Percentiles rank a stretch among this genome's conserved stretches.
phyloP scores from a whole-genome alignment of 2,888 invertebrate genomes.

The Leptopilina myrica region DNA sequence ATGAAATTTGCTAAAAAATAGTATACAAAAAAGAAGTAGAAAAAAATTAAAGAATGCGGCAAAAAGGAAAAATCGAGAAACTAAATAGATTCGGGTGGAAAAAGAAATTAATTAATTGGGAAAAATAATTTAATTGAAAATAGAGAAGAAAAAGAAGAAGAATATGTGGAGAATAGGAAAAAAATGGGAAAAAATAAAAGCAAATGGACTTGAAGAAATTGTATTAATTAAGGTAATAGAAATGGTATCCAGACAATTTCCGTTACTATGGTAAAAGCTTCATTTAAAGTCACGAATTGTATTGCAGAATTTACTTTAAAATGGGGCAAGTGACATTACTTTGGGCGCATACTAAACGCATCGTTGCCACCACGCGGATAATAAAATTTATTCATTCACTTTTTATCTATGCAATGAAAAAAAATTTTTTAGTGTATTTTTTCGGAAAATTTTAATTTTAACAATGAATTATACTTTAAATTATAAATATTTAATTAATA shows the following conservation, averaged over 20 bases:
- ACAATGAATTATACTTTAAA: too few relatives aligned
- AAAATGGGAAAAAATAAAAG: neutral
- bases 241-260: conserved; percentile 54
- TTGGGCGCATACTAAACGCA: conserved; percentile 55
- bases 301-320: conserved; percentile 53
- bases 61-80: too few relatives aligned
- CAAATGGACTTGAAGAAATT: neutral
- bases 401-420: neutral
- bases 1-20: too few relatives aligned
- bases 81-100: too few relatives aligned
- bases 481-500: too few relatives aligned
- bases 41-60: too few relatives aligned
- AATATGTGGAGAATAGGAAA: neutral
- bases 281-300: conserved; percentile 51
- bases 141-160: too few relatives aligned
- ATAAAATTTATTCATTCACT: neutral
- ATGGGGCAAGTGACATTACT: conserved; percentile 54
- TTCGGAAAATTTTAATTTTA: neutral
- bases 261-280: conserved; percentile 58
- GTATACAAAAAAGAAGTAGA: too few relatives aligned
- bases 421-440: neutral
- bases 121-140: too few relatives aligned
- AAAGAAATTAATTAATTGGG: too few relatives aligned
- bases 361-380: neutral
- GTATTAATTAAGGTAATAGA: neutral